A percentile compares a stretch with the other conserved stretches of the same genome.
phyloP scores from a whole-genome alignment of 2,888 invertebrate genomes.

The Lottia scabra region DNA sequence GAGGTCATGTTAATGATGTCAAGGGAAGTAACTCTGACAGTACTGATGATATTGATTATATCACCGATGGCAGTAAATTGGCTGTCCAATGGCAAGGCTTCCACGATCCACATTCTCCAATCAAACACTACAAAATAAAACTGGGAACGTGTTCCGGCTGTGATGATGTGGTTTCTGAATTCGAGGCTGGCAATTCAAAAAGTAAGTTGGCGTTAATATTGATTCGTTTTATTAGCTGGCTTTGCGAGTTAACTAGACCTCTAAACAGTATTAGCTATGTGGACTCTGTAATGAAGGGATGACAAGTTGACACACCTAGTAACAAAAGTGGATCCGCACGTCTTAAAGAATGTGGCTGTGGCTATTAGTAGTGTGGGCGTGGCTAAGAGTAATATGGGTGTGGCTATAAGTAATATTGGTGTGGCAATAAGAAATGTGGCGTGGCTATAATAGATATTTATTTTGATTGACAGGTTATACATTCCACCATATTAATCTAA shows the following conservation, averaged over 20 bases:
- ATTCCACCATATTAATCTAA: background rate
- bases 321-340: too few species aligned
- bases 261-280: too few species aligned
- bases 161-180: slow-evolving; percentile 26
- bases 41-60: slow-evolving; percentile 30
- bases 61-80: slow-evolving; percentile 24
- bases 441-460: too few species aligned
- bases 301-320: too few species aligned
- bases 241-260: too few species aligned
- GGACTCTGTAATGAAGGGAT: too few species aligned
- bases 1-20: slow-evolving; percentile 17
- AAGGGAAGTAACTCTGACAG: background rate
- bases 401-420: too few species aligned
- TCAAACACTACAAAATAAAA: slow-evolving; percentile 35
- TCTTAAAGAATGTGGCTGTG: too few species aligned
- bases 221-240: too few species aligned
- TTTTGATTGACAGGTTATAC: background rate
- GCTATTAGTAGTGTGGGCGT: too few species aligned
- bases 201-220: slow-evolving; percentile 18
- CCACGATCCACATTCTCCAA: slow-evolving; percentile 31
- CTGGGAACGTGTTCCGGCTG: slow-evolving; percentile 36
- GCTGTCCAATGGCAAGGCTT: slow-evolving; percentile 37
- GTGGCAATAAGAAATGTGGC: too few species aligned
- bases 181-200: slow-evolving; percentile 21
- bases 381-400: too few species aligned